Percentiles rank a stretch among this genome's conserved stretches.
Evolutionary conservation across 2,888 invertebrate species (phyloP).

Genomic region (Agrochola circellaris): DNA sequence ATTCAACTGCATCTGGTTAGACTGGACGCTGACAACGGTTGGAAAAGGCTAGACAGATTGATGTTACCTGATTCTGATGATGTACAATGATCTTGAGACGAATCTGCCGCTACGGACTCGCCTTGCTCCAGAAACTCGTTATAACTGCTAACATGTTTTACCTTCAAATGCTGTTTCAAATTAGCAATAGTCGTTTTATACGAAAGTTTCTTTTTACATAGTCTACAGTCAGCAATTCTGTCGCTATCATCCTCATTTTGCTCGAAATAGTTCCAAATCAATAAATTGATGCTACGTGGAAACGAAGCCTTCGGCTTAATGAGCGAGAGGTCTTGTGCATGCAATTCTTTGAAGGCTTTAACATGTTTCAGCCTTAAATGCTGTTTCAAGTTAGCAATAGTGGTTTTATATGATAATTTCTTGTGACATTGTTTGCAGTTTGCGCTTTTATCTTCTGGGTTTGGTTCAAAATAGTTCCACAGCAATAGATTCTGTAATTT

Average conservation of each 20-base stretch:
- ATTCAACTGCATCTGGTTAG: too few relatives aligned
- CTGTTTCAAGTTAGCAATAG: constrained; percentile 3
- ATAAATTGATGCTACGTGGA: neutral
- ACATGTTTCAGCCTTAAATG: constrained; percentile 23
- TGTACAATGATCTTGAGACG: neutral
- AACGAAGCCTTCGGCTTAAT: neutral
- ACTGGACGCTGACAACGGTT: too few relatives aligned
- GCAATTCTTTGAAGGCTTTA: neutral
- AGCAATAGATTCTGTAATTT: neutral
- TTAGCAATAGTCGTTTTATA: constrained; percentile 35
- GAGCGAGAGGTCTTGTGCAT: rapidly evolving
- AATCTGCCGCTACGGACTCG: neutral
- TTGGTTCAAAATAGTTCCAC: constrained; percentile 19
- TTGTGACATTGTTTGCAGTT: constrained; percentile 27
- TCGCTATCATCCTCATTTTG: neutral
- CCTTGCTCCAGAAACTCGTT: neutral
- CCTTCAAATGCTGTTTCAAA: constrained; percentile 17
- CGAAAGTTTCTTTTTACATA: constrained; percentile 10
- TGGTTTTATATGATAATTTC: constrained; percentile 26
- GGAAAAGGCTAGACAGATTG: too few relatives aligned
- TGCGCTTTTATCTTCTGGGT: constrained; percentile 3
- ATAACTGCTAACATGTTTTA: neutral
- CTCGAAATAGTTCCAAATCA: constrained; percentile 28
- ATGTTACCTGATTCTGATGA: constrained; percentile 33
- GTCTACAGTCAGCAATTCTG: constrained; percentile 16